These are phyloP conservation scores for Tetragonula clypearis DNA, from an alignment of 1,140 invertebrate genomes.

Conservation along the genomic window DNA sequence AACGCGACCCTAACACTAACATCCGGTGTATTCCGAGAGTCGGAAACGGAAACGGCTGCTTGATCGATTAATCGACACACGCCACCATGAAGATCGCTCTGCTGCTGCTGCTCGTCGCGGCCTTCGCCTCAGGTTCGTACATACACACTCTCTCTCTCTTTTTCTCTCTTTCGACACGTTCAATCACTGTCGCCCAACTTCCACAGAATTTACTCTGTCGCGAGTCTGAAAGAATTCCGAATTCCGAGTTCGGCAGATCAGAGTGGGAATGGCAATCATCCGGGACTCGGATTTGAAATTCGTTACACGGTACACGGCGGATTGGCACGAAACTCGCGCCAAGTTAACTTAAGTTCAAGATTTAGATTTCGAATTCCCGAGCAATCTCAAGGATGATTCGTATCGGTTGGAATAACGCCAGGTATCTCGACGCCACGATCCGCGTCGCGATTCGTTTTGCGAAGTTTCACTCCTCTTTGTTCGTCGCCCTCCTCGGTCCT, in stretches of 20 bases:
- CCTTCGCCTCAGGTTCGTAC: conserved; percentile 77
- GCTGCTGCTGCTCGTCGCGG: conserved; percentile 72
- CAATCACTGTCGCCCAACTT: not conserved
- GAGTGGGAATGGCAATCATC: not conserved
- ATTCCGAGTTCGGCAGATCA: not conserved
- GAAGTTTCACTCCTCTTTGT: not conserved
- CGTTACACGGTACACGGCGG: not conserved
- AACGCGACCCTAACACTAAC: conserved; percentile 81
- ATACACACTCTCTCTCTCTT: not conserved
- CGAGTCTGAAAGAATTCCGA: not conserved
- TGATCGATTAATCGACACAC: conserved; percentile 66
- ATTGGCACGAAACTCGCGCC: not conserved
- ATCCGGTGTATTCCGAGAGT: conserved; percentile 76
- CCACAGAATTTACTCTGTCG: not conserved
- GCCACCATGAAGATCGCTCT: conserved; percentile 77
- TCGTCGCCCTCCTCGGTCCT: not conserved
- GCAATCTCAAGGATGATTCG: not conserved
- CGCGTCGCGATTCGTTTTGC: not conserved
- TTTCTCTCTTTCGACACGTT: not conserved
- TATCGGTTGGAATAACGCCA: not conserved
- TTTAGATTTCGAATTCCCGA: not conserved
- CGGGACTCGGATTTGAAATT: not conserved
- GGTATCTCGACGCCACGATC: not conserved
- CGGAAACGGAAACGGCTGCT: conserved; percentile 69
- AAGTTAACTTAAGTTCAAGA: not conserved